Conservation (phyloP, 2,113 vertebrate species). For the Arizona elegans region DNA sequence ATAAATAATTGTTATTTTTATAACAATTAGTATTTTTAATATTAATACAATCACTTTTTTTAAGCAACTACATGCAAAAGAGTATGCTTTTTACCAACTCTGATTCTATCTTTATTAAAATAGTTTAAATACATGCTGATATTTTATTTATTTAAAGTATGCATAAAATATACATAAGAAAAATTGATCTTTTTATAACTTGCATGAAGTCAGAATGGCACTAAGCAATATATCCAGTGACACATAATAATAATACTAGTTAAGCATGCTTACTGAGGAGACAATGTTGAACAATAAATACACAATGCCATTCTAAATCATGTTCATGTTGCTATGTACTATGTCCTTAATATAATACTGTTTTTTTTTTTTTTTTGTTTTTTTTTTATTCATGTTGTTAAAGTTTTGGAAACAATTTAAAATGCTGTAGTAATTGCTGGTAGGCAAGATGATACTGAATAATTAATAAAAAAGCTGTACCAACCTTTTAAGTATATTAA, state of each 20-base stretch:
- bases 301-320: constrained; percentile 53
- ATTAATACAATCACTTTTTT: constrained; percentile 70
- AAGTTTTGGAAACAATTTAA: constrained; percentile 73
- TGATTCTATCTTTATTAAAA: constrained; percentile 58
- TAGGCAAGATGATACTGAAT: constrained; percentile 66
- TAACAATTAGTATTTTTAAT: constrained; percentile 73
- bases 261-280: constrained; percentile 47
- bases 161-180: constrained; percentile 38
- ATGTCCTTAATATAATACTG: constrained; percentile 64
- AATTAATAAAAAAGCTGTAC: constrained; percentile 63
- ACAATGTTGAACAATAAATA: constrained; percentile 56
- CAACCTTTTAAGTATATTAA: constrained; percentile 68
- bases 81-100: constrained; percentile 51
- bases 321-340: constrained; percentile 59
- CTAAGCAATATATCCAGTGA: constrained; percentile 25
- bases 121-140: constrained; percentile 54
- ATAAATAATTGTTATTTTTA: constrained; percentile 56
- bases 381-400: constrained; percentile 70
- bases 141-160: constrained; percentile 61
- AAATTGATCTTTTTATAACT: constrained; percentile 46
- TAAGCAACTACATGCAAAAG: constrained; percentile 59
- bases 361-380: constrained; percentile 73
- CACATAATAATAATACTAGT: constrained; percentile 22
- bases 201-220: constrained; percentile 40
- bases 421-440: constrained; percentile 71